Evolutionary conservation across 1,140 invertebrate genomes (phyloP).

Genomic region (Parapsyche elsis): DNA sequence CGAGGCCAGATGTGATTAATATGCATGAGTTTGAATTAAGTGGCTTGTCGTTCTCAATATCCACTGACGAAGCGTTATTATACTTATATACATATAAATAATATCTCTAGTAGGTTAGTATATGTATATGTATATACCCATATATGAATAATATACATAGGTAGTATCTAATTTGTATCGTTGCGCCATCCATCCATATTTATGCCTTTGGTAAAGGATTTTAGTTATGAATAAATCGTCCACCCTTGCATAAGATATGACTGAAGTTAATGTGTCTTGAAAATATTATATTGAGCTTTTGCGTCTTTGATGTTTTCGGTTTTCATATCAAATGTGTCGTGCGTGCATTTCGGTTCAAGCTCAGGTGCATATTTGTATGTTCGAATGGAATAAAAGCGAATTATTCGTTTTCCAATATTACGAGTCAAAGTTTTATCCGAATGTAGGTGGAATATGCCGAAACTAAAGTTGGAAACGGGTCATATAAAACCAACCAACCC

Average conservation of each 20-base stretch:
- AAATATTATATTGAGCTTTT: neutral
- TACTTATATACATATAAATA: neutral
- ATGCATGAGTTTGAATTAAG: conserved; percentile 24
- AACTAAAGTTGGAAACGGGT: neutral
- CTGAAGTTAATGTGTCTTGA: too few species aligned
- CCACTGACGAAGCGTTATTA: neutral
- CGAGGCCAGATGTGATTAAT: neutral
- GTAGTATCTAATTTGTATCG: neutral
- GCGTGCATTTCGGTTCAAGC: too few species aligned
- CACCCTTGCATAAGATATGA: neutral
- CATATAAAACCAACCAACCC: too few species aligned
- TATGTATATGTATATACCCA: too few species aligned
- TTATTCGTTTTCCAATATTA: conserved; percentile 15
- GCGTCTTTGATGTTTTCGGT: too few species aligned
- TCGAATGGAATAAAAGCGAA: neutral
- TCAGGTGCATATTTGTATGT: too few species aligned
- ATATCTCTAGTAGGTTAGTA: too few species aligned
- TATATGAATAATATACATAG: too few species aligned
- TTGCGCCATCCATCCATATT: conserved; percentile 28
- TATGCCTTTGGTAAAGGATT: conserved; percentile 8
- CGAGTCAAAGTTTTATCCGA: neutral
- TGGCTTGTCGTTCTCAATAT: conserved; percentile 26
- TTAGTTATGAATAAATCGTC: conserved; percentile 10
- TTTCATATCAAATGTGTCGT: neutral
- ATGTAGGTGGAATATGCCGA: neutral